A percentile compares a stretch with the other conserved stretches of the same genome.
Conservation (phyloP, 2,888 invertebrate species). For the Ganaspis brasiliensis region DNA sequence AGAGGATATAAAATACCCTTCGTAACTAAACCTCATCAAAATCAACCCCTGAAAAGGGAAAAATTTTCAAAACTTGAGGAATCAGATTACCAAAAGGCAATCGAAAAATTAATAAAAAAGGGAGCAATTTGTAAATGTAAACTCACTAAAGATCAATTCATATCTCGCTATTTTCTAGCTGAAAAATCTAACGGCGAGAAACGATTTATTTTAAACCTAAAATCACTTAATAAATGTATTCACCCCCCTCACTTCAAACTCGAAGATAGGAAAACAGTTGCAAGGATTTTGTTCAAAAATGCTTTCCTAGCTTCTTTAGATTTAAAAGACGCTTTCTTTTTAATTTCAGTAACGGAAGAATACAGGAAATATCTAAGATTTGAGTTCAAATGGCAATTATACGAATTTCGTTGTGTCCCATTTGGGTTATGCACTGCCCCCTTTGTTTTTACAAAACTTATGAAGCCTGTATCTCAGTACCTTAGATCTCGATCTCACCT, state of each 20-base stretch:
- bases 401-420: conserved; percentile 55
- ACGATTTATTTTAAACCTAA: conserved; percentile 51
- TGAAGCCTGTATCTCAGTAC: conserved; percentile 48
- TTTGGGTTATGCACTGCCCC: conserved; percentile 53
- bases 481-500: conserved; percentile 43
- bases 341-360: conserved; percentile 42
- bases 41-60: background rate
- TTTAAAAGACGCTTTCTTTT: conserved; percentile 51
- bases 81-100: background rate
- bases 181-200: conserved; percentile 43
- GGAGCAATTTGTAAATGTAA: conserved; percentile 34
- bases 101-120: conserved; percentile 21
- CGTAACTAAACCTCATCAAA: conserved; percentile 9
- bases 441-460: conserved; percentile 54
- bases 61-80: background rate
- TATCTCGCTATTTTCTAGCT: conserved; percentile 47
- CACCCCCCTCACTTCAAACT: conserved; percentile 52
- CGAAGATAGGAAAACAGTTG: conserved; percentile 51
- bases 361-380: conserved; percentile 53
- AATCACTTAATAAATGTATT: conserved; percentile 52
- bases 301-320: conserved; percentile 49
- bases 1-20: conserved; percentile 33
- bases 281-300: conserved; percentile 35
- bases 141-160: conserved; percentile 34
- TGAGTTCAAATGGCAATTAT: conserved; percentile 29